Base-by-base conservation (phyloP, 2,113 vertebrate species). In the Isichthys henryi region DNA sequence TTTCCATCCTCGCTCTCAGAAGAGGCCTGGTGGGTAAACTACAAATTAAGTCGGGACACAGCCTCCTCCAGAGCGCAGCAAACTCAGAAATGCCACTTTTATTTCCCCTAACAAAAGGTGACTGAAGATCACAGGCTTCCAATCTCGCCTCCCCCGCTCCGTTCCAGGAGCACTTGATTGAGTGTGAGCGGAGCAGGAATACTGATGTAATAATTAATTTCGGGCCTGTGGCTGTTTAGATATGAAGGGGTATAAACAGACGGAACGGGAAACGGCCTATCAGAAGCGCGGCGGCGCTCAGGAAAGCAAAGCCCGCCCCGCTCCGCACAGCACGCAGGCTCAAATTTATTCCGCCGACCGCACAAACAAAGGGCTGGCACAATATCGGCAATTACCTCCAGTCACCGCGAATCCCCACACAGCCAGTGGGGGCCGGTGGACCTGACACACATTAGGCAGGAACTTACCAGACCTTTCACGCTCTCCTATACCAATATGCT, bases 151-250 rank as follows among this genome's bases (percentile, higher is more conserved):
- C 87, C 56, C 56, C 48, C 83, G 77, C 53, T 84, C 45, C 52
- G 89, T 90, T 93, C 66, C 90, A 89, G 88, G 74, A 89, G 58
- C 87, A 49, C 84, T 91, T 90, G 91, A 92, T 93, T 91, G 92
- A 92, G 86, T 83, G 87, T 89, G 89, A 91, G 91, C 66, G 90
- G 91, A 90, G 91, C 88, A 91, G 62, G 87, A 87, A 91, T 91
- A 90, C 87, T 88, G 80, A 87, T 91, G 90, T 89, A 88, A 89
- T 91, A 92, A 92, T 93, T 92, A 89, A 92, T 92, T 92, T 91
- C 70, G 90, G 90, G 86, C 89, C 91, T 87, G 2, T 88, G 91
- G 90, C 90, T 90, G 86, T 91, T 86, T 91, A 62, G 89, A 86
- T 86, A 74, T 83, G 89, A 43, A 86, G 90, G 88, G 91, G 62